phyloP scores from a whole-genome alignment of 1,140 invertebrate genomes.

The Halictus rubicundus region DNA sequence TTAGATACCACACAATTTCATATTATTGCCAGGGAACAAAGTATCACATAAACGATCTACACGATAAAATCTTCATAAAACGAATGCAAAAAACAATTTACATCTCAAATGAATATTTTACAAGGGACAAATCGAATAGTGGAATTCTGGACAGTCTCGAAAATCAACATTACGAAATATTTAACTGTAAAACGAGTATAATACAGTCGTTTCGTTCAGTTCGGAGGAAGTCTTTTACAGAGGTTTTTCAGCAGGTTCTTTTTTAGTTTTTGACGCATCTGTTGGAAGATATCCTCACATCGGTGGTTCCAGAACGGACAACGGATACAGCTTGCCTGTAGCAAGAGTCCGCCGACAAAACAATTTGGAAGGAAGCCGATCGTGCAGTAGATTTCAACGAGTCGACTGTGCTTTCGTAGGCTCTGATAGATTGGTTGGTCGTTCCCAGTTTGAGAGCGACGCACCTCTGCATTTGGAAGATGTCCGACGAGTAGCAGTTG shows the following conservation, averaged over 20 bases:
- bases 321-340: not conserved
- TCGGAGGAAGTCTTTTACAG: not conserved
- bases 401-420: not conserved
- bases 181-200: not conserved
- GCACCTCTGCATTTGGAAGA: constrained; percentile 4
- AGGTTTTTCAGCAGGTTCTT: not conserved
- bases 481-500: constrained; percentile 10
- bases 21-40: too few relatives aligned
- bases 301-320: not conserved
- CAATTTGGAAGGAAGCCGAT: too few relatives aligned
- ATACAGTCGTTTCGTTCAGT: not conserved
- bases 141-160: too few relatives aligned
- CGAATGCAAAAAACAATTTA: too few relatives aligned
- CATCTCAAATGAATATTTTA: too few relatives aligned
- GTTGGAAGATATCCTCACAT: not conserved
- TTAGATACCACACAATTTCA: too few relatives aligned
- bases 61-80: too few relatives aligned
- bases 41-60: too few relatives aligned
- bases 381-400: not conserved
- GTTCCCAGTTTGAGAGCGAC: not conserved
- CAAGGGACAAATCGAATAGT: too few relatives aligned
- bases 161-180: too few relatives aligned
- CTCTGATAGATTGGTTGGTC: not conserved
- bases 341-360: not conserved
- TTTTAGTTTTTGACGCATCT: not conserved